These are phyloP conservation scores for Neotoma lepida DNA, from an alignment of 2,113 vertebrate genomes.

Conservation along the genomic window DNA sequence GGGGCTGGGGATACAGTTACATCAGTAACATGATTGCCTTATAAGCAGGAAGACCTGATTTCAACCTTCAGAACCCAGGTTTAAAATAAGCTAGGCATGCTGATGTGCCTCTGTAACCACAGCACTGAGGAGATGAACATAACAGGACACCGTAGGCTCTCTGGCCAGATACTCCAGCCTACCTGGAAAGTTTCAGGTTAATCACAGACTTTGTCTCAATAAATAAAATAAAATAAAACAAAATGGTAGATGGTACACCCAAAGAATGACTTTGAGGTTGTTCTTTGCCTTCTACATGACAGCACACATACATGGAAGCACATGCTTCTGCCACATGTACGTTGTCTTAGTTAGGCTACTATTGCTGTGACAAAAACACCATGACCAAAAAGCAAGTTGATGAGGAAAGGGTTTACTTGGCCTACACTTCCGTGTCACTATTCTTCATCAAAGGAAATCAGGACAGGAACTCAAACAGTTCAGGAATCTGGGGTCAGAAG, in stretches of 20 bases:
- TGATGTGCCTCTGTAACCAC: background rate
- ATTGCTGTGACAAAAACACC: background rate
- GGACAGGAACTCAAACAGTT: background rate
- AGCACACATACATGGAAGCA: background rate
- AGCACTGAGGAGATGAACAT: background rate
- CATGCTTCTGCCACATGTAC: background rate
- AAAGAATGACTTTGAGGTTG: background rate
- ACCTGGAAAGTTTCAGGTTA: background rate
- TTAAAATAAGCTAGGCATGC: background rate
- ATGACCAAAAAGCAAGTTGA: background rate
- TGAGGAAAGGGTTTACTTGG: background rate
- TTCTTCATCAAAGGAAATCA: background rate
- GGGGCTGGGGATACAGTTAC: background rate
- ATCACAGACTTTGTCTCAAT: background rate
- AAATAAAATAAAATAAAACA: background rate
- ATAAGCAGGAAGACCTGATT: background rate
- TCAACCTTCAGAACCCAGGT: background rate
- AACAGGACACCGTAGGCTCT: background rate
- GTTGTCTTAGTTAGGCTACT: background rate
- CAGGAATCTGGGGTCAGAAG: background rate
- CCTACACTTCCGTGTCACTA: background rate
- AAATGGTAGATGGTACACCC: background rate
- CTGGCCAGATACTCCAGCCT: background rate
- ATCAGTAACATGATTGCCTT: background rate
- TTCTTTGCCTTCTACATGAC: background rate